These are phyloP conservation scores for Drosophila sulfurigaster DNA, from an alignment of 1,140 invertebrate genomes.

Conservation along the genomic window DNA sequence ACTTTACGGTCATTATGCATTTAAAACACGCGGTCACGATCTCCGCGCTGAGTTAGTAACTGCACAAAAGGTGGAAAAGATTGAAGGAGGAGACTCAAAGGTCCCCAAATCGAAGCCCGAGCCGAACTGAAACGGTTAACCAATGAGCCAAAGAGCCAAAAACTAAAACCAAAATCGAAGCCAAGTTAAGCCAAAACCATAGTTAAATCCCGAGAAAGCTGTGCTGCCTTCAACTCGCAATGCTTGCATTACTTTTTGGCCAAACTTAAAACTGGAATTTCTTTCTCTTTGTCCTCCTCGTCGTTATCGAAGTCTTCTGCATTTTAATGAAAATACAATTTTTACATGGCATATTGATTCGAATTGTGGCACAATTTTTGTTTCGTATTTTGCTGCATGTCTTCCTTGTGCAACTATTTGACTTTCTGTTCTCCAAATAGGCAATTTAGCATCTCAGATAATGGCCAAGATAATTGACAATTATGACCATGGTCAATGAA, in stretches of 20 bases:
- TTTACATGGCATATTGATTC: constrained; percentile 59
- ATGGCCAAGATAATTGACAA: constrained; percentile 84
- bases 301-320: constrained; percentile 49
- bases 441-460: constrained; percentile 61
- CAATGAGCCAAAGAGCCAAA: constrained; percentile 13
- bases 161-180: constrained; percentile 18
- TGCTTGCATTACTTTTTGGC: constrained; percentile 55
- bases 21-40: constrained; percentile 85
- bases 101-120: constrained; percentile 60
- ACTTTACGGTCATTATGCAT: constrained; percentile 85
- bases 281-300: constrained; percentile 65
- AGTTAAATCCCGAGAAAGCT: constrained; percentile 47
- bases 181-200: constrained; percentile 57
- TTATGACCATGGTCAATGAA: constrained; percentile 80
- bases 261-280: constrained; percentile 73
- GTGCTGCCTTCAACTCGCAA: constrained; percentile 15
- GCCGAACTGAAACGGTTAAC: constrained; percentile 30
- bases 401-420: constrained; percentile 10
- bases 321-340: constrained; percentile 79
- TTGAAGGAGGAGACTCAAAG: constrained; percentile 21
- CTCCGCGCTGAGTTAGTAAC: constrained; percentile 81
- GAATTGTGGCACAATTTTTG: constrained; percentile 52
- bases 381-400: constrained; percentile 17
- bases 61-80: constrained; percentile 54
- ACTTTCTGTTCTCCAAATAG: constrained; percentile 15